Evolutionary conservation across 2,888 invertebrate species (phyloP), one percentile per base, ranked within the genome.

Genomic region (Nematopogon swammerdamellus): DNA sequence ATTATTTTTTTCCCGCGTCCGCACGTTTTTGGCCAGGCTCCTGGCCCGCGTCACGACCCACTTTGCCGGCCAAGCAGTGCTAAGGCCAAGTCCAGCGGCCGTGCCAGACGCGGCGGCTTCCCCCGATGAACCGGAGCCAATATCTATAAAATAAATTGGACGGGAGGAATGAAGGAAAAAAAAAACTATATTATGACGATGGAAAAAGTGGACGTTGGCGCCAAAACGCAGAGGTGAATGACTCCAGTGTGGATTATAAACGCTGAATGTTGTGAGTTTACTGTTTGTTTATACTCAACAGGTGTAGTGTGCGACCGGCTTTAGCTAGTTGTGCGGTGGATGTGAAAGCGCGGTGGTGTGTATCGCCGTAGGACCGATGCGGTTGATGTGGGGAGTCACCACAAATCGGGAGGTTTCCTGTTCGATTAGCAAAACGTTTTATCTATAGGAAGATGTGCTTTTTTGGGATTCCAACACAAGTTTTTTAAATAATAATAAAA

Each of bases 61-160:
- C 76, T 73, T 77, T 73, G 65, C 62, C 63, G 67, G 79, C 79
- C 79, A 77, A 77, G 61, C 70, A 68, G 68, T 73, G 67, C 75
- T 77, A 77, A 68, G 79, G 79, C 77, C 77, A 77, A 77, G 76
- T 71, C 71, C 75, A 73, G 65, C 66, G 72, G 77, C 76, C 67
- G 72, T 75, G 44, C 44, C 44, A 44, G 44, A 44, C 44, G 19
- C 11, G 6, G 11, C 6, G 11, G 11, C 3, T 14, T 14, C 14
- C 76, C 77, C 76, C 71, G 64, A 69, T 76, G 77, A 76, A 73
- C 72, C 72, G 65, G 68, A 64, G 77, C 77, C 79, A 79, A 79
- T 77, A 76, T 77, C 79, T 77, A 79, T 79, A 76, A 79, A 79
- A 79, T 72, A 77, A 79, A 79, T 79, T 70, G 69, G 70, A 68